Evolutionary conservation across 2,113 vertebrate species (phyloP).

Genomic region (Plectropomus leopardus): DNA sequence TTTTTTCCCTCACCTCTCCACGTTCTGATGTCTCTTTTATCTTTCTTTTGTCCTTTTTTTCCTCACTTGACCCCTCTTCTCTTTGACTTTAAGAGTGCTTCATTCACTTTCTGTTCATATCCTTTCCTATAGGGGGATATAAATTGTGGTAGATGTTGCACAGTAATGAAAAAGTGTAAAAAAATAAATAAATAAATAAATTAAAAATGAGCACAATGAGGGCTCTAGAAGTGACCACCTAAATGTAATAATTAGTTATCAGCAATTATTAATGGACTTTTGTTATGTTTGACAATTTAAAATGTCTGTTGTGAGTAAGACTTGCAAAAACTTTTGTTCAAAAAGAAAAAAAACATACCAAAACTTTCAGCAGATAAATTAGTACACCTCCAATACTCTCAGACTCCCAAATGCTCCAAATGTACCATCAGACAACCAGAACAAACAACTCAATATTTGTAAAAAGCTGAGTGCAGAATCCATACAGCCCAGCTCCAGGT

Average conservation of each 20-base stretch:
- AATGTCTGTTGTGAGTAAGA: background rate
- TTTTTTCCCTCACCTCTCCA: too few species aligned
- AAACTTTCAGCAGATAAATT: background rate
- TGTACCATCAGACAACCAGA: slow-evolving; percentile 6
- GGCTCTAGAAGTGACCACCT: background rate
- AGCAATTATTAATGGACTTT: background rate
- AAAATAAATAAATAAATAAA: too few species aligned
- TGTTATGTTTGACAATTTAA: background rate
- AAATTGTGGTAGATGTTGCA: too few species aligned
- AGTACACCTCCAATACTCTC: background rate
- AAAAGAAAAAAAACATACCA: background rate
- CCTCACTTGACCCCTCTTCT: too few species aligned
- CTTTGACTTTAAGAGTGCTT: too few species aligned
- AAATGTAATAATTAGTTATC: too few species aligned
- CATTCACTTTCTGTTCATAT: too few species aligned
- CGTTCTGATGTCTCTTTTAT: too few species aligned
- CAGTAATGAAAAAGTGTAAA: too few species aligned
- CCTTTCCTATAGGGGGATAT: too few species aligned
- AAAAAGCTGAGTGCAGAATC: slow-evolving; percentile 10
- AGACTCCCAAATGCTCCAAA: background rate
- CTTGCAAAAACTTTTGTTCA: background rate
- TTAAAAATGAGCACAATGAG: background rate
- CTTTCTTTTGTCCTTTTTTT: too few species aligned
- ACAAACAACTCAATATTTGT: slow-evolving; percentile 19
- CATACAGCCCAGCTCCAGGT: background rate